phyloP scores from a whole-genome alignment of 2,797 vertebrate species.

The Glyptemys insculpta region DNA sequence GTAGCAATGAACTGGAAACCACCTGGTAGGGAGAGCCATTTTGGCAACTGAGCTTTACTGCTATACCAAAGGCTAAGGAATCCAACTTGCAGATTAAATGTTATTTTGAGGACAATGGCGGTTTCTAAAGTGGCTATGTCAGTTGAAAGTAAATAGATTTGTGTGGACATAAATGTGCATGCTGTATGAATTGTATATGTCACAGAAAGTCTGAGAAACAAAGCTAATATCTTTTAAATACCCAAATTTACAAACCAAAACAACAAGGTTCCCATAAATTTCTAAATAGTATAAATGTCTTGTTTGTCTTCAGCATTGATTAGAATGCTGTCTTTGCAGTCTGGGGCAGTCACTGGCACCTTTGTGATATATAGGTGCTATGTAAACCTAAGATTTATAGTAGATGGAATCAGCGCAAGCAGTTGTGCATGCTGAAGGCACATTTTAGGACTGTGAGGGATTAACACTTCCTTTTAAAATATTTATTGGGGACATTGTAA shows the following conservation, averaged over 20 bases:
- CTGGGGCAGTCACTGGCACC: neutral
- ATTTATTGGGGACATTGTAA: neutral
- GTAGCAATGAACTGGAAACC: neutral
- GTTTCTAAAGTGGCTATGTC: neutral
- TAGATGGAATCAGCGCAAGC: neutral
- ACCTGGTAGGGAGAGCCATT: neutral
- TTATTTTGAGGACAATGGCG: neutral
- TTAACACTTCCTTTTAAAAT: neutral
- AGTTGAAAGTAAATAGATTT: neutral
- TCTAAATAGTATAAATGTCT: neutral
- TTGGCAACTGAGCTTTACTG: neutral
- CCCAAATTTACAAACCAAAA: neutral
- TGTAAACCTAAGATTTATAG: neutral
- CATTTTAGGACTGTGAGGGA: neutral
- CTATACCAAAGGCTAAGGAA: neutral
- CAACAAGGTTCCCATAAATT: neutral
- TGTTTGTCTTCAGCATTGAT: neutral
- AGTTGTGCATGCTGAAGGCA: neutral
- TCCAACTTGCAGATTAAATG: neutral
- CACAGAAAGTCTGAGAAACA: neutral
- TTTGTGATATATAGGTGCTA: neutral
- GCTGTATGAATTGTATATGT: neutral
- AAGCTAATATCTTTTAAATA: neutral
- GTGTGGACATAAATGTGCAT: fast-evolving
- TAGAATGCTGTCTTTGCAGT: neutral